Evolutionary conservation across 2,113 vertebrate genomes (phyloP).

Genomic region (Miniopterus natalensis): DNA sequence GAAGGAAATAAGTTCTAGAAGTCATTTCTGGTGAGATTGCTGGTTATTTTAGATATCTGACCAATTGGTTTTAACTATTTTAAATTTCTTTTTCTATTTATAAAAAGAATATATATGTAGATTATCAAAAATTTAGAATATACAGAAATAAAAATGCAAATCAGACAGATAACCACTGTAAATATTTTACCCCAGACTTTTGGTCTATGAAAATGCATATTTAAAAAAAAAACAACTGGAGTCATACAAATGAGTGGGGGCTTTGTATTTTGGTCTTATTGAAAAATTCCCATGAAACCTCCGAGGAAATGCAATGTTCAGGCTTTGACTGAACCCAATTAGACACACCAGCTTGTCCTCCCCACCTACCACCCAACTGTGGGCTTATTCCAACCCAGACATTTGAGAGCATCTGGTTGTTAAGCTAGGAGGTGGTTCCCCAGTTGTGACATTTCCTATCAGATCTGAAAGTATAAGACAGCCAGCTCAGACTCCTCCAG

Average conservation of each 20-base stretch:
- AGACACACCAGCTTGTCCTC: background rate
- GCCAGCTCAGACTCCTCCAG: background rate
- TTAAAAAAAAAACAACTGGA: background rate
- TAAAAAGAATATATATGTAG: background rate
- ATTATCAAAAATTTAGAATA: background rate
- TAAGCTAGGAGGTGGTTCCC: background rate
- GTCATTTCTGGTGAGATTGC: background rate
- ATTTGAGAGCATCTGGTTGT: background rate
- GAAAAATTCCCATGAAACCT: slow-evolving; percentile 15
- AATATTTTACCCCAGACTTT: background rate
- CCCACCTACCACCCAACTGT: background rate
- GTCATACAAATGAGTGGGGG: background rate
- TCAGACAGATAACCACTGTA: background rate
- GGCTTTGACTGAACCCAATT: background rate
- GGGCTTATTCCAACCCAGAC: background rate
- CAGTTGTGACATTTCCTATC: background rate
- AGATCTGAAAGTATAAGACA: background rate
- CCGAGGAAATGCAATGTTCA: background rate
- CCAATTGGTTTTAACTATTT: slow-evolving; percentile 20
- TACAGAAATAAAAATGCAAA: background rate
- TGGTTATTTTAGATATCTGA: background rate
- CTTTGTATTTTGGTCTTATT: slow-evolving; percentile 38
- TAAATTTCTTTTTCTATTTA: slow-evolving; percentile 2
- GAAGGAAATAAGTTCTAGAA: slow-evolving; percentile 4
- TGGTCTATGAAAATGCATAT: background rate